Conservation (phyloP, 2,113 vertebrate genomes). For the Arizona elegans region DNA sequence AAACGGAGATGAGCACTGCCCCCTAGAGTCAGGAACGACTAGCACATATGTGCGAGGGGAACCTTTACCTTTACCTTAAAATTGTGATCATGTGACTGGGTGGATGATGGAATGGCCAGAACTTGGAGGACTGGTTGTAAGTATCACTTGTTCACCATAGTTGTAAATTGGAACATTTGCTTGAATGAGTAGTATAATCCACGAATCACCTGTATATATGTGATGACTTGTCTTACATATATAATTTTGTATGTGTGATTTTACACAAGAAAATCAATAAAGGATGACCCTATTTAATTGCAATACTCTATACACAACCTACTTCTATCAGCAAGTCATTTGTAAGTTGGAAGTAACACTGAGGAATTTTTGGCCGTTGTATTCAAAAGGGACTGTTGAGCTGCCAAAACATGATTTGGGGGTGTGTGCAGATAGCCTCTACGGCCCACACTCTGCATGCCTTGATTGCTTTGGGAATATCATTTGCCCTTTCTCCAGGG, state of each 20-base stretch:
- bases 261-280: not conserved
- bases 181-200: not conserved
- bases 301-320: not conserved
- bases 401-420: not conserved
- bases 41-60: too few relatives aligned
- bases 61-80: too few relatives aligned
- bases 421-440: not conserved
- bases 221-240: not conserved
- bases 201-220: not conserved
- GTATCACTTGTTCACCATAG: not conserved
- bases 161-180: not conserved
- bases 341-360: not conserved
- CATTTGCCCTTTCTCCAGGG: not conserved
- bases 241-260: not conserved
- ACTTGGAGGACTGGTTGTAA: not conserved
- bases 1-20: too few relatives aligned
- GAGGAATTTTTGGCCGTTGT: not conserved
- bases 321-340: not conserved
- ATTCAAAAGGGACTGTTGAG: not conserved
- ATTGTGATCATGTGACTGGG: not conserved
- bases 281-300: not conserved
- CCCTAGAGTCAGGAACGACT: too few relatives aligned
- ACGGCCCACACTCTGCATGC: not conserved
- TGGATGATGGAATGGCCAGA: not conserved
- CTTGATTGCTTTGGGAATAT: not conserved